Evolutionary conservation across 2,888 invertebrate genomes (phyloP).

Genomic region (Orthonychiurus folsomi): DNA sequence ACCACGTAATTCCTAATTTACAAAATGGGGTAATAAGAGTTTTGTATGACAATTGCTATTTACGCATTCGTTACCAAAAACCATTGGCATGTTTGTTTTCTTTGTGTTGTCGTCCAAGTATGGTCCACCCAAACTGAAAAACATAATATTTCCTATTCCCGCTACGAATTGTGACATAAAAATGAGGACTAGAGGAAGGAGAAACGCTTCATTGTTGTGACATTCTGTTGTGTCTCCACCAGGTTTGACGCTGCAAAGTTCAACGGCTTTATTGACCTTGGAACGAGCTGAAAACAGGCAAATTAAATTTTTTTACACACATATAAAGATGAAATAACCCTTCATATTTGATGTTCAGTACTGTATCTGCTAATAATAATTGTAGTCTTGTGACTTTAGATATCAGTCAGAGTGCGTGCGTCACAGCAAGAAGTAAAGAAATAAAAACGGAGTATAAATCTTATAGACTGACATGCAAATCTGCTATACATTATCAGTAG

Average conservation of each 20-base stretch:
- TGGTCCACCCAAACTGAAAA: constrained; percentile 58
- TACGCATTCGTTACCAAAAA: constrained; percentile 48
- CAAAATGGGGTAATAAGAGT: no score
- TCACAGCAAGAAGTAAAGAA: no score
- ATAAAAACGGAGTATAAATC: no score
- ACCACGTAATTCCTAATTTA: constrained; percentile 40
- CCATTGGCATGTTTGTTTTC: constrained; percentile 55
- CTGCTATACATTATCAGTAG: no score
- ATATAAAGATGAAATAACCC: no score
- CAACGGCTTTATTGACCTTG: background rate
- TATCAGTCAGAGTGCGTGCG: no score
- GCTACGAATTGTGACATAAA: constrained; percentile 60
- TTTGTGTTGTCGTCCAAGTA: constrained; percentile 61
- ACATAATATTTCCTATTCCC: constrained; percentile 58
- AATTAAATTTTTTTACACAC: no score
- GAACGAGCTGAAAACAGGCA: no score
- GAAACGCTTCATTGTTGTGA: constrained; percentile 45
- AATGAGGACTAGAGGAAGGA: constrained; percentile 53
- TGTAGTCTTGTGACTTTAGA: no score
- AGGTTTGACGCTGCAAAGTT: constrained; percentile 8
- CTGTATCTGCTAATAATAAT: no score
- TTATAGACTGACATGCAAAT: no score
- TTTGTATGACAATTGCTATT: background rate
- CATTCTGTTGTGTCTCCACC: constrained; percentile 41
- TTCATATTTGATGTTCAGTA: no score